A percentile compares a stretch with the other conserved stretches of the same genome.
Conservation (phyloP, 1,140 invertebrate genomes). For the Drepana arcuata region DNA sequence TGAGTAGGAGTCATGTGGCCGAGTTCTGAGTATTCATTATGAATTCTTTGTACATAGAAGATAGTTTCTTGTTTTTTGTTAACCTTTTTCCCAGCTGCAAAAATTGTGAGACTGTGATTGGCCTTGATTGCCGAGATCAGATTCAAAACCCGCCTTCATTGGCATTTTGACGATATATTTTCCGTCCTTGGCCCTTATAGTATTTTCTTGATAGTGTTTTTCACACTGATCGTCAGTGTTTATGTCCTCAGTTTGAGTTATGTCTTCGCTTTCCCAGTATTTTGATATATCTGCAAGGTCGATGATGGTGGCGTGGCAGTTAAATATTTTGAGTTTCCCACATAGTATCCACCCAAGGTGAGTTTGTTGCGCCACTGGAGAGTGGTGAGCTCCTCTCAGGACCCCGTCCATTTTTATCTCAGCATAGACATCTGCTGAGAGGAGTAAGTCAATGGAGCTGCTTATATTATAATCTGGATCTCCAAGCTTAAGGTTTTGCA, state of each 20-base stretch:
- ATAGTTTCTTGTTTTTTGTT: constrained; percentile 4
- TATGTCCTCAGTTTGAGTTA: constrained; percentile 1
- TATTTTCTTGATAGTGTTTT: constrained; percentile 8
- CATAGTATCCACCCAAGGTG: constrained; percentile 24
- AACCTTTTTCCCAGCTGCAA: constrained; percentile 12
- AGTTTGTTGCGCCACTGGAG: constrained; percentile 19
- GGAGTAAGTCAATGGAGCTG: constrained; percentile 14
- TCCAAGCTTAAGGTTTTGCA: constrained; percentile 9
- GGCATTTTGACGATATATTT: constrained; percentile 16
- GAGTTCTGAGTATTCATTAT: no score
- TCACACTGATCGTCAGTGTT: constrained; percentile 9
- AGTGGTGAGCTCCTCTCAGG: constrained; percentile 1
- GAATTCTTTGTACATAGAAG: constrained; percentile 4
- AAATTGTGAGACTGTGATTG: constrained; percentile 13
- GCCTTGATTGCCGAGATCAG: constrained; percentile 12
- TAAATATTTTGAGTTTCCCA: constrained; percentile 14
- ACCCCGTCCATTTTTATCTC: constrained; percentile 14
- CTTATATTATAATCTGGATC: constrained; percentile 9
- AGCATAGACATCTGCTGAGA: constrained; percentile 18
- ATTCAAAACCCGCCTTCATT: constrained; percentile 2
- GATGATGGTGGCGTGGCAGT: constrained; percentile 10
- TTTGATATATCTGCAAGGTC: constrained; percentile 13
- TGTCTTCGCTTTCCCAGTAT: constrained; percentile 24
- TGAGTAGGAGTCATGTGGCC: no score
- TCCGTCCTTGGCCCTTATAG: neutral